phyloP scores from a whole-genome alignment of 2,797 vertebrate species.

The Gambusia yucatana region DNA sequence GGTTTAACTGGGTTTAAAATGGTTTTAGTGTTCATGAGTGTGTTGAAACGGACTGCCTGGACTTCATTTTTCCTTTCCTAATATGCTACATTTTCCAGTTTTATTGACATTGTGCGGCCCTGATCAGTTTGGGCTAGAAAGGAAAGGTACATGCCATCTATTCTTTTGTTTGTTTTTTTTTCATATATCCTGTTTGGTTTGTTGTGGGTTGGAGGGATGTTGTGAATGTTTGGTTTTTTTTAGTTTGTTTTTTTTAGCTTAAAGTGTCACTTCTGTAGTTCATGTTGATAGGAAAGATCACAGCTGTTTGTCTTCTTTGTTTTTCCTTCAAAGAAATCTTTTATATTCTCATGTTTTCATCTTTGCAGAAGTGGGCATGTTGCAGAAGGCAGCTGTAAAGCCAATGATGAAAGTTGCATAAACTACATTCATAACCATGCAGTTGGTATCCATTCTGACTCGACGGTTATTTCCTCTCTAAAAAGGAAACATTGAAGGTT shows the following conservation, averaged over 20 bases:
- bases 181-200: slow-evolving; percentile 41
- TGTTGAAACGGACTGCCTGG: background rate
- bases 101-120: slow-evolving; percentile 29
- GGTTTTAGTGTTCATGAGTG: background rate
- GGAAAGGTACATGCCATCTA: slow-evolving; percentile 42
- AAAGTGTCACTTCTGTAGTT: slow-evolving; percentile 11
- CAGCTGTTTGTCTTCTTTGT: slow-evolving; percentile 24
- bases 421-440: slow-evolving; percentile 46
- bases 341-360: slow-evolving; percentile 10
- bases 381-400: slow-evolving; percentile 49
- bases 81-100: slow-evolving; percentile 23
- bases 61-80: background rate
- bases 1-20: background rate
- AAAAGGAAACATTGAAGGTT: slow-evolving; percentile 25
- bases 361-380: slow-evolving; percentile 40
- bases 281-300: slow-evolving; percentile 23
- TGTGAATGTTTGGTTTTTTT: slow-evolving; percentile 4
- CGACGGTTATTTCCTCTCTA: background rate
- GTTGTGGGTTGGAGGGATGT: slow-evolving; percentile 31
- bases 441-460: slow-evolving; percentile 28
- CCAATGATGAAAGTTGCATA: slow-evolving; percentile 18
- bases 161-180: slow-evolving; percentile 4
- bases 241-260: slow-evolving; percentile 8
- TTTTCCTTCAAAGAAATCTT: slow-evolving; percentile 8
- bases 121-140: slow-evolving; percentile 41